Base-by-base conservation (phyloP, 2,888 invertebrate genomes). In the Noctuana brunneofusca region DNA sequence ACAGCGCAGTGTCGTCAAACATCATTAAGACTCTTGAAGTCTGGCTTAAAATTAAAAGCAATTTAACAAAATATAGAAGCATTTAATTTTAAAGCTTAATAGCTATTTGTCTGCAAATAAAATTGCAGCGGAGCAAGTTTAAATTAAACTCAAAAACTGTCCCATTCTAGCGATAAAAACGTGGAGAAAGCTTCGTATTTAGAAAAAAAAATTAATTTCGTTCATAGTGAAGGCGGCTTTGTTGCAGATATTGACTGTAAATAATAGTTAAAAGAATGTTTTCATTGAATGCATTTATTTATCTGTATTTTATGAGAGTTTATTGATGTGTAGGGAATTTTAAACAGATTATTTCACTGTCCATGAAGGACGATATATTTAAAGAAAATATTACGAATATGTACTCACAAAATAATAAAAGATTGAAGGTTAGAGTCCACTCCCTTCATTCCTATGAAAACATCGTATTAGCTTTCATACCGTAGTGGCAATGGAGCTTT, bases 71-170 rank as follows among this genome's bases (percentile, higher is more conserved):
- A 56, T 56, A 56, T 46, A 56, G 43, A 55, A 43, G 46, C 54
- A 32, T 56, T 46, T 46, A 46, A 56, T 56, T 56, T 46, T 46
- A 30, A 43, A 56, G 30, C 43, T 46, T 56, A 46, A 56, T 56
- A 56, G 56, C 56, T 56, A 46, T 56, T 56, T 56, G 46, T 56
- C 56, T 30, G 56, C 30, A 46, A 56, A 56, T 32, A 56, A 56
- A 55, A 46, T 56, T 30, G 46, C 20, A 30, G 56, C 46, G 30
- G 43, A 27, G 54, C 30, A 46, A 56, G 27, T 56, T 56, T 56
- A 56, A 56, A 56, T 56, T 56, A 46, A 56, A 46, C 27, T 56
- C 56, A 56, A 56, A 48, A 56, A n/a, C 46, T 30, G 56, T 56
- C 46, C 43, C 32, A n/a, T 46, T 46, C 30, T 41, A 46, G 32